Evolutionary conservation across 37 sponge, comb jelly and placozoan genomes (phyloP).

Genomic region (Diacarnus erythraeanus): DNA sequence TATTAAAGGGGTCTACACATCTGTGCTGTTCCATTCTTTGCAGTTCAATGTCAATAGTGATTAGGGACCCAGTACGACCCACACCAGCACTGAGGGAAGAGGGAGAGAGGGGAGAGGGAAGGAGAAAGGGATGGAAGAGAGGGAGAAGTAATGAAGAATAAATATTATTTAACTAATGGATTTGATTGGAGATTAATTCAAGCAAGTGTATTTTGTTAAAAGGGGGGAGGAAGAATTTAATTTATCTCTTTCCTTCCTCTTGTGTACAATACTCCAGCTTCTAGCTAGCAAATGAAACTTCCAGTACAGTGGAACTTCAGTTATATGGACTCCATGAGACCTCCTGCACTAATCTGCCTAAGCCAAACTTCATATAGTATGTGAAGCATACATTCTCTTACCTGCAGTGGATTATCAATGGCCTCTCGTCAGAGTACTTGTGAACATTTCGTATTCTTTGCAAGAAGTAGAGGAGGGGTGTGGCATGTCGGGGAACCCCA

Average conservation of each 20-base stretch:
- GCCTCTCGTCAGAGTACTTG: slow-evolving; percentile 33
- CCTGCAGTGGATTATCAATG: slow-evolving; percentile 82
- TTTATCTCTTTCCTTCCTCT: too few species aligned
- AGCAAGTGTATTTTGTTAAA: too few species aligned
- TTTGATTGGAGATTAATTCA: not conserved
- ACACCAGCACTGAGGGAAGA: slow-evolving; percentile 84
- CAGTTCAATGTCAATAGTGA: slow-evolving; percentile 85
- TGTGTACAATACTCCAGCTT: too few species aligned
- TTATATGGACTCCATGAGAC: too few species aligned
- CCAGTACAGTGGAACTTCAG: too few species aligned
- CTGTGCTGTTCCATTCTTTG: slow-evolving; percentile 61
- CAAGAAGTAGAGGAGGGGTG: slow-evolving; percentile 61
- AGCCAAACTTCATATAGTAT: too few species aligned
- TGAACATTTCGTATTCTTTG: slow-evolving; percentile 31
- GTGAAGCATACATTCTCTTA: too few species aligned
- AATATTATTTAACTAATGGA: too few species aligned
- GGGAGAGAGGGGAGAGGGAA: not conserved
- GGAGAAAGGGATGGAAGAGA: not conserved
- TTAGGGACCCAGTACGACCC: slow-evolving; percentile 89
- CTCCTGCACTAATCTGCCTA: too few species aligned
- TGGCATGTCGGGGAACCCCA: slow-evolving; percentile 72
- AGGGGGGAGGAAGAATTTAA: too few species aligned
- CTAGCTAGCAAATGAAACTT: too few species aligned
- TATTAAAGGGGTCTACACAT: slow-evolving; percentile 73
- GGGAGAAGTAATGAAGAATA: not conserved